phyloP scores from a whole-genome alignment of 2,797 vertebrate genomes.

The Lithobates sylvaticus region DNA sequence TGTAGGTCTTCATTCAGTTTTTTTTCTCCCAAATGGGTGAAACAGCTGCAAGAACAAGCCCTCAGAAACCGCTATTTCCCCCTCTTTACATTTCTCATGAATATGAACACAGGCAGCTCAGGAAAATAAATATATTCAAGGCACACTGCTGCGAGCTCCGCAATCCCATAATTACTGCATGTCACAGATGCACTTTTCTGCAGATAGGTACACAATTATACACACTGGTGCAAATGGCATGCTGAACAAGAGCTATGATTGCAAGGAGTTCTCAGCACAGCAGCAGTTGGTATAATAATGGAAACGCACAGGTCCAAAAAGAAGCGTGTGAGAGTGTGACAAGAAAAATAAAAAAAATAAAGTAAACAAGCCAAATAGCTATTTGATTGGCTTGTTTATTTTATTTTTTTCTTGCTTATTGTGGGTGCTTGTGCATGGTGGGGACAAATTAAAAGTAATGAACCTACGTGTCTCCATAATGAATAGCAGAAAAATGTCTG shows the following conservation, averaged over 20 bases:
- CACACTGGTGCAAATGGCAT: constrained; percentile 40
- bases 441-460: too few relatives aligned
- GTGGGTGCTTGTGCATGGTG: too few relatives aligned
- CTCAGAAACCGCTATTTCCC: background rate
- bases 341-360: background rate
- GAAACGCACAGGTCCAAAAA: background rate
- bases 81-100: constrained; percentile 1
- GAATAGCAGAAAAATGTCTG: too few relatives aligned
- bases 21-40: background rate
- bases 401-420: too few relatives aligned
- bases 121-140: constrained; percentile 28
- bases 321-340: constrained; percentile 1
- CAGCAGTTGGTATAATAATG: constrained; percentile 22
- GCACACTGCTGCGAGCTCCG: constrained; percentile 33
- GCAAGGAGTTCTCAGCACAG: constrained; percentile 35
- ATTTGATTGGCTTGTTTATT: too few relatives aligned
- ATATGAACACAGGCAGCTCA: constrained; percentile 8
- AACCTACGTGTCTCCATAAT: too few relatives aligned
- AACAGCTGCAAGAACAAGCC: background rate
- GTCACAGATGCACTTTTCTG: constrained; percentile 55
- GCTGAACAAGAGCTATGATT: constrained; percentile 54
- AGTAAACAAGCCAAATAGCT: too few relatives aligned
- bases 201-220: constrained; percentile 52
- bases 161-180: constrained; percentile 55
- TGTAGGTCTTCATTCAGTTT: too few relatives aligned